Percentiles rank a stretch among this genome's conserved stretches.
Evolutionary conservation across 1,140 invertebrate species (phyloP).

Genomic region (Branchinecta lynchi): DNA sequence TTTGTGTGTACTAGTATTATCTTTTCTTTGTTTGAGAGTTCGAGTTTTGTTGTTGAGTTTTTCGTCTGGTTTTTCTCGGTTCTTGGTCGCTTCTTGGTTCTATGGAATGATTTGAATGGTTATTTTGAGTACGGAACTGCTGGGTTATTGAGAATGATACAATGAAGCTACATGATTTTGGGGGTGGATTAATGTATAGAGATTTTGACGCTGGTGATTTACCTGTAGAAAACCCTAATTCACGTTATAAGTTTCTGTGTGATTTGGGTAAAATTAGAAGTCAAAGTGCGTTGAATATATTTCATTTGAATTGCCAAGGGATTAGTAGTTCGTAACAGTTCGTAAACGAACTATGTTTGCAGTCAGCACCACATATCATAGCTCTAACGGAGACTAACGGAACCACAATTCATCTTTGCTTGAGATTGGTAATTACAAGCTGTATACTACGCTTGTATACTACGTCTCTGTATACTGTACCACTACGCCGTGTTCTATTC

Average conservation of each 20-base stretch:
- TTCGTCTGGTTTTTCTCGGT: slow-evolving; percentile 5
- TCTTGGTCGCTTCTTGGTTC: background rate
- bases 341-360: slow-evolving; percentile 3
- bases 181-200: background rate
- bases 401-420: too few species aligned
- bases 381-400: background rate
- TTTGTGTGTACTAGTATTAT: too few species aligned
- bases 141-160: background rate
- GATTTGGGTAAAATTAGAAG: background rate
- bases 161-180: slow-evolving; percentile 10
- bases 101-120: background rate
- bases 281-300: background rate
- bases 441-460: too few species aligned
- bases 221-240: background rate
- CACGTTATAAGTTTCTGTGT: background rate
- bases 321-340: background rate
- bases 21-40: too few species aligned
- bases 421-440: slow-evolving; percentile 6
- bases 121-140: background rate
- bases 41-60: too few species aligned
- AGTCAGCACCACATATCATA: background rate
- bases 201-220: slow-evolving; percentile 5
- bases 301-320: background rate
- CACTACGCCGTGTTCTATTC: too few species aligned
- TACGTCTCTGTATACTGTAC: too few species aligned